Evolutionary conservation across 23 tunicate species (phyloP).

Genomic region (Trididemnum nubilum): DNA sequence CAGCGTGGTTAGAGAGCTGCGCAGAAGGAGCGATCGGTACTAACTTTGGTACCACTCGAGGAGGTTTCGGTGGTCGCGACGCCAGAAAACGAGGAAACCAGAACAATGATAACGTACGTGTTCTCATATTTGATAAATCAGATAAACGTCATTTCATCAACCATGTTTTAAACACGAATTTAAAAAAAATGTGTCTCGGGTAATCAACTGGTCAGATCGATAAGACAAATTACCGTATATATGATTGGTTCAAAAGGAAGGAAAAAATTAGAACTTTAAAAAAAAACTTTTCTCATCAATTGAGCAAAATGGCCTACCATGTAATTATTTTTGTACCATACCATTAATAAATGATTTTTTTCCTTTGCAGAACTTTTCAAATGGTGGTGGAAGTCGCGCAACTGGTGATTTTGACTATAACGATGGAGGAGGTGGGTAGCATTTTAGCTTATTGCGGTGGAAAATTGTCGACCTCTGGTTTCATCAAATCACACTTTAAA

Average conservation of each 20-base stretch:
- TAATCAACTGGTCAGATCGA: no score
- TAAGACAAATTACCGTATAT: no score
- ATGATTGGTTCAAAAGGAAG: no score
- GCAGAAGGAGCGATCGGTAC: conserved; percentile 81
- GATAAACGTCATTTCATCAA: no score
- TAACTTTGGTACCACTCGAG: conserved; percentile 52
- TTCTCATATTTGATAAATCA: neutral
- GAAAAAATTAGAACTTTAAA: no score
- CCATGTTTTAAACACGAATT: no score
- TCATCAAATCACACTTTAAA: no score
- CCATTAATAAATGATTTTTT: neutral
- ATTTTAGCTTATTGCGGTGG: neutral
- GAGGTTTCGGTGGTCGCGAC: conserved; percentile 82
- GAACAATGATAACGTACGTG: neutral
- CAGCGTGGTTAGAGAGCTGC: conserved; percentile 77
- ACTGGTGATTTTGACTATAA: conserved; percentile 78
- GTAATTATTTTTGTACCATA: neutral
- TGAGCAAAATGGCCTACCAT: no score
- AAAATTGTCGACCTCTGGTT: neutral
- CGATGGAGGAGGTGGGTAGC: conserved; percentile 72
- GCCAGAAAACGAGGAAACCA: conserved; percentile 42
- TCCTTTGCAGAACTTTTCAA: neutral
- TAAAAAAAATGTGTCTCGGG: no score
- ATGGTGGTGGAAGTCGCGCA: conserved; percentile 12
- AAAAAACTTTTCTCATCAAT: no score